phyloP scores from a whole-genome alignment of 2,113 vertebrate genomes.

The Cinclus cinclus region DNA sequence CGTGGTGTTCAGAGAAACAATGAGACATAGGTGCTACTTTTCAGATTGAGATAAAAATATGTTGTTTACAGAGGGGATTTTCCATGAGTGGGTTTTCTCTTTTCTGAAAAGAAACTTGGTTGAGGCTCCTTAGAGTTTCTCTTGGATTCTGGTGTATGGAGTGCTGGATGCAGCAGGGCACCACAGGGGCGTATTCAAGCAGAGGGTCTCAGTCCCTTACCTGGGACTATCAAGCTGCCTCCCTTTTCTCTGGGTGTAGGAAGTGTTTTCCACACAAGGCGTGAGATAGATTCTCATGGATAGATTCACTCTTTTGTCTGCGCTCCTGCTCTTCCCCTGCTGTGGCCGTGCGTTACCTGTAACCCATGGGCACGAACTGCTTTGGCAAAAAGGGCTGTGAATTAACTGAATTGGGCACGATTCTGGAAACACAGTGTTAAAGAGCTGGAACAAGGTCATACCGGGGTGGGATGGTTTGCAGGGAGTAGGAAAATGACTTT shows the following conservation, averaged over 20 bases:
- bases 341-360: rapidly evolving
- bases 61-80: background rate
- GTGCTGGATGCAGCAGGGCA: background rate
- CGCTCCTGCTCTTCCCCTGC: background rate
- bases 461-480: background rate
- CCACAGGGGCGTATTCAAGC: rapidly evolving
- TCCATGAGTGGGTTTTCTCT: background rate
- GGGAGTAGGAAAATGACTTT: background rate
- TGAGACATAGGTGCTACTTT: background rate
- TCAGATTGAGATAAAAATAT: background rate
- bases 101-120: background rate
- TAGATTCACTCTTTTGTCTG: background rate
- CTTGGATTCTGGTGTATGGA: background rate
- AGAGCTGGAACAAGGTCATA: conserved; percentile 43
- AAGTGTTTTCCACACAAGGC: background rate
- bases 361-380: background rate
- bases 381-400: background rate
- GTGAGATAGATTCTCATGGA: background rate
- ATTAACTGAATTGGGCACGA: background rate
- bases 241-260: background rate
- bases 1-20: background rate
- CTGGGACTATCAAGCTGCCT: background rate
- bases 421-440: conserved; percentile 13
- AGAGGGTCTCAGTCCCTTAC: background rate
- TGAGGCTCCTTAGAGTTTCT: background rate